A percentile compares a stretch with the other conserved stretches of the same genome.
These are phyloP conservation scores for Campylorhamphus procurvoides DNA, from an alignment of 2,113 vertebrate species.

Conservation along the genomic window DNA sequence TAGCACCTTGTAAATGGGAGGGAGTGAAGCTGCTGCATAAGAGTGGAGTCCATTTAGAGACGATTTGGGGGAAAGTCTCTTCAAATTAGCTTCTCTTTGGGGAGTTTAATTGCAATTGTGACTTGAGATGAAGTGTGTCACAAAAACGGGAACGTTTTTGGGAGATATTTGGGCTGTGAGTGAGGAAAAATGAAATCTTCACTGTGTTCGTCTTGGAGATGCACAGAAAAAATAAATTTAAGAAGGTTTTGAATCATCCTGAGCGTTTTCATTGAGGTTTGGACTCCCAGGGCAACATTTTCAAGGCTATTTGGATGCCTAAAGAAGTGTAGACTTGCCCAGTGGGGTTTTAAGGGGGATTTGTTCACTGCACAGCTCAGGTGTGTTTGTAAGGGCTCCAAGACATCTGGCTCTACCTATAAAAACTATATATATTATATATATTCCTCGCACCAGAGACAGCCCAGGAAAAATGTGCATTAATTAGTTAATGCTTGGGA, in stretches of 20 bases:
- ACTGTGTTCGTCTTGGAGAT: neutral
- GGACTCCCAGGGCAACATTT: neutral
- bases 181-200: neutral
- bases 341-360: neutral
- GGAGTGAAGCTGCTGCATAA: neutral
- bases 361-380: neutral
- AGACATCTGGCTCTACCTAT: neutral
- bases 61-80: neutral
- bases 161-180: neutral
- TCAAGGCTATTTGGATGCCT: neutral
- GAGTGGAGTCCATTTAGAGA: neutral
- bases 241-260: neutral
- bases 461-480: neutral
- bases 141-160: neutral
- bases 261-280: neutral
- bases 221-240: neutral
- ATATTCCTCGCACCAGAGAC: neutral
- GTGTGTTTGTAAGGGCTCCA: neutral
- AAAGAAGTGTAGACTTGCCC: neutral
- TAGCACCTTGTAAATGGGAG: conserved; percentile 5
- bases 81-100: neutral
- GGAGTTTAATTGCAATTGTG: neutral
- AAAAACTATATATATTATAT: neutral
- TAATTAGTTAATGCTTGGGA: conserved; percentile 26
- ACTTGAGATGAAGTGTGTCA: neutral